Evolutionary conservation across 2,113 vertebrate species (phyloP).

Genomic region (Alligator mississippiensis): DNA sequence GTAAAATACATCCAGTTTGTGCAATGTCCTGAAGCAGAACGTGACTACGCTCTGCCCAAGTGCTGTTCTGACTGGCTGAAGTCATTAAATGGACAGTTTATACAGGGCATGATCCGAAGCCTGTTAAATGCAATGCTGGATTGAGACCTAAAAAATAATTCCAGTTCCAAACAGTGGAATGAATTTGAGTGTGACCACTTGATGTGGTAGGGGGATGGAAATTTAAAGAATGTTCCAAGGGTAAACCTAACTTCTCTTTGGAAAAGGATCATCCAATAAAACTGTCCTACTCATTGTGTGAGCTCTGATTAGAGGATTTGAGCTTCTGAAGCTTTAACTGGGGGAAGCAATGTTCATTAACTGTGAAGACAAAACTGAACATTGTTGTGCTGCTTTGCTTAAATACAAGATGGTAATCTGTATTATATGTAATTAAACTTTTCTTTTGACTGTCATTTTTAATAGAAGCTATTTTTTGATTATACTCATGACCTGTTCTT

Average conservation of each 20-base stretch:
- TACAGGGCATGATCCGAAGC: background rate
- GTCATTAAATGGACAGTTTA: background rate
- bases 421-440: conserved; percentile 81
- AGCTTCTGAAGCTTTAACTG: conserved; percentile 71
- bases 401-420: conserved; percentile 74
- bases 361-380: conserved; percentile 68
- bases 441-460: conserved; percentile 70
- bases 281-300: background rate
- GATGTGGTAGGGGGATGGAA: conserved; percentile 29
- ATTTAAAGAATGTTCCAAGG: conserved; percentile 42
- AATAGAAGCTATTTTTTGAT: conserved; percentile 82
- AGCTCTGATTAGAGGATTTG: conserved; percentile 47
- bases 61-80: background rate
- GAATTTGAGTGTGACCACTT: background rate
- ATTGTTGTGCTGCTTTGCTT: conserved; percentile 71
- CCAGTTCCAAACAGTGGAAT: background rate
- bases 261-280: background rate
- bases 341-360: conserved; percentile 58
- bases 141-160: background rate
- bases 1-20: background rate
- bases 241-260: conserved; percentile 6
- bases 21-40: background rate
- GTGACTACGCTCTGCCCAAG: too few relatives aligned
- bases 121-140: background rate
- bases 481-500: conserved; percentile 71